A percentile compares a stretch with the other conserved stretches of the same genome.
Conservation (phyloP, 2,797 vertebrate species). For the Propithecus deckenii region DNA sequence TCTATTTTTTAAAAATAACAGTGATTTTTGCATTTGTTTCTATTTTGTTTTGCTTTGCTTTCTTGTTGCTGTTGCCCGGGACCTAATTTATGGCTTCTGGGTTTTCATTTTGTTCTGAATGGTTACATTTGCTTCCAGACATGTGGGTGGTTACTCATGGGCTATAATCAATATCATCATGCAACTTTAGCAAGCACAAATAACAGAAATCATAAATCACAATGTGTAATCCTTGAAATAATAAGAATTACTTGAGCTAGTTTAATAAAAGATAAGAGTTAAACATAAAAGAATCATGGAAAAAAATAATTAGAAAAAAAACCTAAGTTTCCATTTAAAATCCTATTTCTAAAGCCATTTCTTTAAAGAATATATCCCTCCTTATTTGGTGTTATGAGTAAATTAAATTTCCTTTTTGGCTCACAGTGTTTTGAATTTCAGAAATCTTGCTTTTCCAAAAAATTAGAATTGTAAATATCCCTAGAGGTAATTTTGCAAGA, state of each 20-base stretch:
- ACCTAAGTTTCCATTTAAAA: background rate
- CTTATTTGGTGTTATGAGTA: background rate
- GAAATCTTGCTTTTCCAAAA: slow-evolving; percentile 37
- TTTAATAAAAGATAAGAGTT: slow-evolving; percentile 30
- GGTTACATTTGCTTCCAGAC: background rate
- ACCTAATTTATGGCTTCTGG: background rate
- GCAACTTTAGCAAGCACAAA: background rate
- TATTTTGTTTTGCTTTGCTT: background rate
- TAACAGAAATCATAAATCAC: background rate
- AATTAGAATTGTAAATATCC: slow-evolving; percentile 41
- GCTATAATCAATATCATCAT: background rate
- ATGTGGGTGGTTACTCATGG: background rate
- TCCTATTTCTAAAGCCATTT: slow-evolving; percentile 44
- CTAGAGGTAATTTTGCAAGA: slow-evolving; percentile 19
- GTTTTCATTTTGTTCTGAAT: background rate
- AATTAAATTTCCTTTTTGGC: slow-evolving; percentile 17
- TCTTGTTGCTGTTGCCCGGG: background rate
- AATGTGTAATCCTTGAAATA: slow-evolving; percentile 4
- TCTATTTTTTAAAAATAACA: background rate
- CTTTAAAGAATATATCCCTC: background rate
- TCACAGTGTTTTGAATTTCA: slow-evolving; percentile 48
- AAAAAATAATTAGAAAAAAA: background rate
- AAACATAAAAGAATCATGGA: background rate
- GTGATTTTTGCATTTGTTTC: background rate
- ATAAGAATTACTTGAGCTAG: background rate